phyloP scores from a whole-genome alignment of 2,888 invertebrate genomes.

The Cryptocephalus primarius region DNA sequence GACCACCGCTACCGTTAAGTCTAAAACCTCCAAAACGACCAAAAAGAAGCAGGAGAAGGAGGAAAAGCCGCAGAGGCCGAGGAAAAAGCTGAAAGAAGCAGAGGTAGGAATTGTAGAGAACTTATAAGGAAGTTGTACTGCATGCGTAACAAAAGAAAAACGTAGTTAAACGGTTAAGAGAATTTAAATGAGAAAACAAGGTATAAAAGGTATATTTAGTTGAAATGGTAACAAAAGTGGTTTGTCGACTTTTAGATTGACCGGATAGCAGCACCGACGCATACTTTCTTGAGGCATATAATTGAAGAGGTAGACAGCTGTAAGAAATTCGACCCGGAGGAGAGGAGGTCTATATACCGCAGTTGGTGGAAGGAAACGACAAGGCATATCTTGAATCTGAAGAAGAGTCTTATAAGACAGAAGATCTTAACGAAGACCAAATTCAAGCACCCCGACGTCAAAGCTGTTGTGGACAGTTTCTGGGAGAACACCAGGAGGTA shows the following conservation, averaged over 20 bases:
- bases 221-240: too few species aligned
- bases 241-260: constrained; percentile 40
- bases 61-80: constrained; percentile 18
- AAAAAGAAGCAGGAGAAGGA: constrained; percentile 32
- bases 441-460: constrained; percentile 15
- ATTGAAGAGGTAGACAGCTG: constrained; percentile 18
- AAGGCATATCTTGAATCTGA: constrained; percentile 28
- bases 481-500: constrained; percentile 2
- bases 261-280: constrained; percentile 55
- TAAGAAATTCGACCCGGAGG: constrained; percentile 12
- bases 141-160: too few species aligned
- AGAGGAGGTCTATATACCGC: constrained; percentile 22
- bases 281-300: constrained; percentile 48
- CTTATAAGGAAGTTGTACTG: neutral
- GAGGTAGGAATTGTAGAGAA: constrained; percentile 20
- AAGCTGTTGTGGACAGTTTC: constrained; percentile 20
- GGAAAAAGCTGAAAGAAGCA: constrained; percentile 23
- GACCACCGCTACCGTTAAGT: constrained; percentile 31
- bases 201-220: too few species aligned
- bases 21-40: constrained; percentile 31
- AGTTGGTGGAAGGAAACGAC: constrained; percentile 35
- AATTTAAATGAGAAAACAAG: too few species aligned
- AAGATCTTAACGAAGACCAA: constrained; percentile 25
- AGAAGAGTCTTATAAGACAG: constrained; percentile 26
- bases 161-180: too few species aligned